Base-by-base conservation (phyloP, 2,888 invertebrate genomes). In the Agrilus cyanescens region DNA sequence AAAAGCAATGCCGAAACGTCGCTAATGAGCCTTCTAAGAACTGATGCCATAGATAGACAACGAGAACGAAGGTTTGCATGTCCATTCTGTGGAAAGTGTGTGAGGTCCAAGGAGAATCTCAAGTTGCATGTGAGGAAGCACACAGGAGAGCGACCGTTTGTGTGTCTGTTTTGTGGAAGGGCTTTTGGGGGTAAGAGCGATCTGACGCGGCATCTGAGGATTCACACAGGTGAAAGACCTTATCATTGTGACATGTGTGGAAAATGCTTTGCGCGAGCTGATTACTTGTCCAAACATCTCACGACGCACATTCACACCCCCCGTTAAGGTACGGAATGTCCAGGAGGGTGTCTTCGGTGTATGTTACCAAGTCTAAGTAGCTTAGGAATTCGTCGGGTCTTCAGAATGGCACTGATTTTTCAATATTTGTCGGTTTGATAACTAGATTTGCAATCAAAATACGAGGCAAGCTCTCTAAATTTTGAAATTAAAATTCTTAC, bases 231-330 rank as follows among this genome's bases (percentile, higher is more conserved):
- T 32, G 89, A 89, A 67, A 72, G 89, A 47, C 89, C 89, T 29
- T 90, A 89, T 67, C 88, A 88, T 64, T 90, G 89, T 70, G 88
- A 89, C 66, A 87, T 88, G 65, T 90, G 89, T 67, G 89, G 88
- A 51, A 89, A 89, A 67, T 88, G 88, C 65, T 90, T 90, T 67
- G 89, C 89, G 18, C 75, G 89, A 40, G 89, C 89, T 41, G 89
- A 90, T 65, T 90, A 90, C 61, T 76, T 90, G 44, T 88, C 88
- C 57, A 90, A 90, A 67, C 89, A 90, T 68, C 76, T 90, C 54
- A 89, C 89, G 49, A 90, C 89, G 29, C 89, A 90, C 70, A 86
- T 88, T 56, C 88, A 88, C 68, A 73, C 77, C 48, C 80, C 82
- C 59, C 81, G 67, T 57, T 68, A 60, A 62, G 25, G 25, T 25